Evolutionary conservation across 2,113 vertebrate genomes (phyloP).

Genomic region (Plecotus auritus): DNA sequence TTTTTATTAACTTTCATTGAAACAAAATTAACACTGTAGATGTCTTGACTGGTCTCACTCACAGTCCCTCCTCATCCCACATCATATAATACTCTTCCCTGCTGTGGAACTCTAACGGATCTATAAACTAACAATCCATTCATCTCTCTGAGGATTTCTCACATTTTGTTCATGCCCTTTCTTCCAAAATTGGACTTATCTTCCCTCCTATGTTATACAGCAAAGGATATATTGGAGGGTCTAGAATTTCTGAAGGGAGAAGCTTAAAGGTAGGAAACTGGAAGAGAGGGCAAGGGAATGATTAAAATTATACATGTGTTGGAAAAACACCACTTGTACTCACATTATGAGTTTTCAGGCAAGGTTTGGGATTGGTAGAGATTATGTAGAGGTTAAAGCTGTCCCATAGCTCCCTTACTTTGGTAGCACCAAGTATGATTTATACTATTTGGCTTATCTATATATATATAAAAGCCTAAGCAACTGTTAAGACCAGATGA

Average conservation of each 20-base stretch:
- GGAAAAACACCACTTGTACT: not conserved
- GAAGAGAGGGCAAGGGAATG: not conserved
- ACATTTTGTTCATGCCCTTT: not conserved
- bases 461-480: too few species aligned
- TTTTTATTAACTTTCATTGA: not conserved
- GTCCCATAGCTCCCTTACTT: not conserved
- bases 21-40: not conserved
- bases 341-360: not conserved
- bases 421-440: not conserved
- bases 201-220: not conserved
- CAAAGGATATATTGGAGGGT: not conserved
- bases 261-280: not conserved
- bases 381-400: not conserved
- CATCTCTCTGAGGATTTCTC: not conserved
- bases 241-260: not conserved
- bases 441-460: not conserved
- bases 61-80: not conserved
- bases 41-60: not conserved
- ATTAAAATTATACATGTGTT: not conserved
- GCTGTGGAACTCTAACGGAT: not conserved
- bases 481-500: too few species aligned
- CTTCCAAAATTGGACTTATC: not conserved
- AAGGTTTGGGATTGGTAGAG: not conserved
- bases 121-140: not conserved
- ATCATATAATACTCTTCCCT: not conserved